A percentile compares a stretch with the other conserved stretches of the same genome.
Evolutionary conservation across 2,797 vertebrate species (phyloP).

Genomic region (Sebastes vulpes): DNA sequence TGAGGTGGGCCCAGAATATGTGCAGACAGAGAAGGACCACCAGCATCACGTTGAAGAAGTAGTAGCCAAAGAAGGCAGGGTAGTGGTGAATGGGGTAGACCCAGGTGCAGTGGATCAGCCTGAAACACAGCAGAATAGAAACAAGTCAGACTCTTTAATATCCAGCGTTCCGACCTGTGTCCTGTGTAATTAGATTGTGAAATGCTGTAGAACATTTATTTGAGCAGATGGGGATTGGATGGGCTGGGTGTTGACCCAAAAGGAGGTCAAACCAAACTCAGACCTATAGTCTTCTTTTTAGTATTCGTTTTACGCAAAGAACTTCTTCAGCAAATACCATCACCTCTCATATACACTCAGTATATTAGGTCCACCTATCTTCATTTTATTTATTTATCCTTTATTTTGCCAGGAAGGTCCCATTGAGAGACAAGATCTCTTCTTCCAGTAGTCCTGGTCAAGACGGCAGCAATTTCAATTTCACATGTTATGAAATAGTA

Average conservation of each 20-base stretch:
- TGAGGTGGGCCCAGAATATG: constrained; percentile 92
- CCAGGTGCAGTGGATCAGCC: constrained; percentile 92
- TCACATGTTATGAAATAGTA: not conserved
- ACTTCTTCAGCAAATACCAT: not conserved
- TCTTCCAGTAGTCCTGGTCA: not conserved
- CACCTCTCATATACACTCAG: not conserved
- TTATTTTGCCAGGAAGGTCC: not conserved
- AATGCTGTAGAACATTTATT: not conserved
- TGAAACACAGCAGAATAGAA: constrained; percentile 60
- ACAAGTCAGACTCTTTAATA: not conserved
- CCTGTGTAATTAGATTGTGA: not conserved
- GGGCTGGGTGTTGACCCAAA: not conserved
- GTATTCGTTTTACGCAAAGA: not conserved
- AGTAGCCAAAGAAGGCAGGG: constrained; percentile 91
- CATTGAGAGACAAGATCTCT: not conserved
- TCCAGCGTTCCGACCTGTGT: not conserved
- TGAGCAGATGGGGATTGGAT: not conserved
- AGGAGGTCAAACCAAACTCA: not conserved
- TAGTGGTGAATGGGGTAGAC: constrained; percentile 87
- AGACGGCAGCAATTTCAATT: not conserved
- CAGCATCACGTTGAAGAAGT: constrained; percentile 91
- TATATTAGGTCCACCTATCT: not conserved
- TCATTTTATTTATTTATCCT: not conserved
- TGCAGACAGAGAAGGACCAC: constrained; percentile 89
- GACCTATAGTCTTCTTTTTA: not conserved